A percentile compares a stretch with the other conserved stretches of the same genome.
Conservation (phyloP, 2,888 invertebrate species). For the Melolontha melolontha region DNA sequence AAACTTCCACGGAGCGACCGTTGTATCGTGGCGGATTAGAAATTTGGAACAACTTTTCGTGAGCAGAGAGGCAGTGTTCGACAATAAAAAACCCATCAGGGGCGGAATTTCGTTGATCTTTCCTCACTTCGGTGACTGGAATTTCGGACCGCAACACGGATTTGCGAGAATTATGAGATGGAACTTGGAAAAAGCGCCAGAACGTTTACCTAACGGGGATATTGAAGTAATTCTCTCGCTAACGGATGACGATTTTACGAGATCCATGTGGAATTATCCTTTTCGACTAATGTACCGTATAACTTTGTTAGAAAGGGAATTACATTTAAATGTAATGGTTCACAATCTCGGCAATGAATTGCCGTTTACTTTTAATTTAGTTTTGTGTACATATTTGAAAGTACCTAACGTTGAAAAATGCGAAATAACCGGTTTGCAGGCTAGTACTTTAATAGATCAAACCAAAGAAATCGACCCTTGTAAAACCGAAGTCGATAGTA, state of each 20-base stretch:
- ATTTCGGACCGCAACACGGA: conserved; percentile 50
- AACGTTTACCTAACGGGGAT: conserved; percentile 42
- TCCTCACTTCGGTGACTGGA: conserved; percentile 49
- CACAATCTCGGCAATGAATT: conserved; percentile 22
- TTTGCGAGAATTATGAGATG: conserved; percentile 49
- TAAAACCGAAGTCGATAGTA: not conserved
- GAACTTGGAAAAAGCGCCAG: conserved; percentile 48
- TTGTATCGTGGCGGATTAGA: conserved; percentile 51
- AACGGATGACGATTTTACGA: conserved; percentile 42
- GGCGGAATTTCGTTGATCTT: conserved; percentile 51
- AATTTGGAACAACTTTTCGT: conserved; percentile 52
- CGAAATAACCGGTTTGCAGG: conserved; percentile 37
- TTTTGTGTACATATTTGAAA: conserved; percentile 36
- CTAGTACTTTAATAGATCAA: conserved; percentile 9
- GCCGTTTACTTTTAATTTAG: conserved; percentile 27
- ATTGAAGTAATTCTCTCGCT: conserved; percentile 42
- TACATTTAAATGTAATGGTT: conserved; percentile 38
- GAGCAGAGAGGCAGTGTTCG: conserved; percentile 44
- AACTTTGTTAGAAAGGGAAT: conserved; percentile 42
- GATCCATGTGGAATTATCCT: conserved; percentile 48
- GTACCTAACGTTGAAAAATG: conserved; percentile 36
- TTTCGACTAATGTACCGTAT: conserved; percentile 46
- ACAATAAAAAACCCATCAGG: conserved; percentile 44
- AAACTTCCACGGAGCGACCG: conserved; percentile 51
- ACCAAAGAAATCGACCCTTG: not conserved